Percentiles rank a stretch among this genome's conserved stretches.
These are phyloP conservation scores for Galemys pyrenaicus DNA, from an alignment of 2,113 vertebrate genomes.

Conservation along the genomic window DNA sequence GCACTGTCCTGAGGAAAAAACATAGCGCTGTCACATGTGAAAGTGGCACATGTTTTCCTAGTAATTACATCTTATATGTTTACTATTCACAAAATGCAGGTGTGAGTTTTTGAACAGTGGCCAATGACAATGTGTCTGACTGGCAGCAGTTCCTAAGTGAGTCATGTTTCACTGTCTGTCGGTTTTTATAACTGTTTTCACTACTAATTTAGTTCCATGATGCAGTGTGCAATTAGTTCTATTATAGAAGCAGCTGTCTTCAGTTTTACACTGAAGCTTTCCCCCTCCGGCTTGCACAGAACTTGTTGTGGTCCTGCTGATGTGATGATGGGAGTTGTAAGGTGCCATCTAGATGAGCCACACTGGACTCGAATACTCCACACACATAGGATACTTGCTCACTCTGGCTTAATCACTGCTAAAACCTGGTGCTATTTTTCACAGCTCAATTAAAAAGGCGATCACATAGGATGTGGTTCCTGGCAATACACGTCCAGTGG, in stretches of 20 bases:
- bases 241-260: constrained; percentile 97
- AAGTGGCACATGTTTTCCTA: constrained; percentile 92
- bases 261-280: constrained; percentile 88
- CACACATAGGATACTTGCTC: background rate
- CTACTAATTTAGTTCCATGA: constrained; percentile 93
- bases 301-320: constrained; percentile 87
- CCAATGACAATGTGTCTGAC: constrained; percentile 90
- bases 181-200: constrained; percentile 94
- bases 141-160: constrained; percentile 90
- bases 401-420: background rate
- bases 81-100: constrained; percentile 98
- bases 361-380: constrained; percentile 70
- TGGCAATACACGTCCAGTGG: background rate
- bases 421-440: background rate
- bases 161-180: constrained; percentile 91
- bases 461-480: background rate
- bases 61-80: constrained; percentile 99
- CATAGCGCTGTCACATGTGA: constrained; percentile 58
- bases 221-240: constrained; percentile 97
- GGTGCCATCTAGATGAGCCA: constrained; percentile 82
- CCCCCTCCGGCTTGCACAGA: constrained; percentile 82
- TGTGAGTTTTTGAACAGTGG: constrained; percentile 93
- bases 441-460: background rate
- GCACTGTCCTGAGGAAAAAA: constrained; percentile 5
- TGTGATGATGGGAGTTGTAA: constrained; percentile 83